These are phyloP conservation scores for Drosophila trapezifrons DNA, from an alignment of 1,140 invertebrate genomes.

Conservation along the genomic window DNA sequence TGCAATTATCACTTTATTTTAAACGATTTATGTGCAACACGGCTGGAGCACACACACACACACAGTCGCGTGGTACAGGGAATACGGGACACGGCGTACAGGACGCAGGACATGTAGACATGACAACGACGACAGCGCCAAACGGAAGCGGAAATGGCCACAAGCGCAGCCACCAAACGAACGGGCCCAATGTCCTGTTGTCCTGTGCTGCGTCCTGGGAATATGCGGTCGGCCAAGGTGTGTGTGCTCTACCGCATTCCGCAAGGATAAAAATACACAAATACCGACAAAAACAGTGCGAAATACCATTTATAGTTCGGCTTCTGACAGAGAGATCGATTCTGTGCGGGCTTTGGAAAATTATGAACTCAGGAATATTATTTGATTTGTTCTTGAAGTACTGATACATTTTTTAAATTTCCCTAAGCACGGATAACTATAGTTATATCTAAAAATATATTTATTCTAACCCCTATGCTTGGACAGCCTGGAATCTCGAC, in stretches of 20 bases:
- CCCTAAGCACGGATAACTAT: background rate
- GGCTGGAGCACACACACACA: constrained; percentile 31
- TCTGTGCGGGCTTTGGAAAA: background rate
- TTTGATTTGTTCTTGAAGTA: no score
- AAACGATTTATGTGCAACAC: constrained; percentile 81
- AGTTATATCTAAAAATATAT: background rate
- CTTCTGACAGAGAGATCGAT: constrained; percentile 6
- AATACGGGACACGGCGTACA: constrained; percentile 10
- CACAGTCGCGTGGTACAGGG: background rate
- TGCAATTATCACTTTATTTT: constrained; percentile 83
- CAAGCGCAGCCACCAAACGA: constrained; percentile 64
- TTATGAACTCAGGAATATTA: no score
- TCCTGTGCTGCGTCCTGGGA: constrained; percentile 10
- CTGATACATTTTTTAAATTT: background rate
- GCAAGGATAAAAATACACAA: constrained; percentile 38
- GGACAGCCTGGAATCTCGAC: constrained; percentile 8
- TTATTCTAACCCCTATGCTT: background rate
- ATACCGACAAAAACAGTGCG: constrained; percentile 20
- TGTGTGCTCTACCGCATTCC: constrained; percentile 16
- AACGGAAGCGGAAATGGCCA: constrained; percentile 81
- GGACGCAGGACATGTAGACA: constrained; percentile 67
- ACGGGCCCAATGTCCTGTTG: constrained; percentile 19
- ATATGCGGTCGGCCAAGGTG: constrained; percentile 52
- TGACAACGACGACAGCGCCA: constrained; percentile 68
- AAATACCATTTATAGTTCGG: constrained; percentile 9